Evolutionary conservation across 2,797 vertebrate genomes (phyloP).

Genomic region (Xenentodon cancila): DNA sequence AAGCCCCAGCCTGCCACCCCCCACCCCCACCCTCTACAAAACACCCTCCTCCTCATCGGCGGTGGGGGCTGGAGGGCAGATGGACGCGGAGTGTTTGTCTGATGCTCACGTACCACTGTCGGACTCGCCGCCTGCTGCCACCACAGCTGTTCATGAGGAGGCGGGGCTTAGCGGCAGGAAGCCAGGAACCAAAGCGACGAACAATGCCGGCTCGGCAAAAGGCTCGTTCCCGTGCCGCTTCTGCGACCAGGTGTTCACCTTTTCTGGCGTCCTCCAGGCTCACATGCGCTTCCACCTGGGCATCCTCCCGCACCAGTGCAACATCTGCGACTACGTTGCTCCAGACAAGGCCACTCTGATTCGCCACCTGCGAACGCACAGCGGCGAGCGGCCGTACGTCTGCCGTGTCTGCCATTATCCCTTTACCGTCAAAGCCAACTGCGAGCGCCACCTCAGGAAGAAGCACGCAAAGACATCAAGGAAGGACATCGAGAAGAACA

Average conservation of each 20-base stretch:
- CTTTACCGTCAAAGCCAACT: conserved; percentile 98
- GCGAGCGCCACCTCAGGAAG: conserved; percentile 96
- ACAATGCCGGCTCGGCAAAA: conserved; percentile 78
- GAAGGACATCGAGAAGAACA: conserved; percentile 97
- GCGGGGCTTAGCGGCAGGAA: conserved; percentile 80
- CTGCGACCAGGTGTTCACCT: conserved; percentile 93
- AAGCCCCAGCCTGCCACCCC: conserved; percentile 91
- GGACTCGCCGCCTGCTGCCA: conserved; percentile 84
- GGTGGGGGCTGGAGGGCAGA: conserved; percentile 71
- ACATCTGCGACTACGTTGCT: conserved; percentile 95
- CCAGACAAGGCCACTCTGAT: conserved; percentile 96
- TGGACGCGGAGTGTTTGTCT: conserved; percentile 88
- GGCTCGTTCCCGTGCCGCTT: conserved; percentile 92
- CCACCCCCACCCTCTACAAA: conserved; percentile 82
- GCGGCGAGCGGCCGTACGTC: conserved; percentile 94
- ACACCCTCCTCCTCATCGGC: conserved; percentile 70
- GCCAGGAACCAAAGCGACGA: conserved; percentile 75
- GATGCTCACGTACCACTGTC: conserved; percentile 87
- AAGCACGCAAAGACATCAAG: conserved; percentile 95
- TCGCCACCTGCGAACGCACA: conserved; percentile 94
- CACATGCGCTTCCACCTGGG: conserved; percentile 96
- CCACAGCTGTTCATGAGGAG: conserved; percentile 78
- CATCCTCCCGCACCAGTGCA: conserved; percentile 94
- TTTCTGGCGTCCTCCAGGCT: conserved; percentile 91
- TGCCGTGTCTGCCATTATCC: conserved; percentile 98